Conservation (phyloP, 2,797 vertebrate species). For the Apodemus agrarius region DNA sequence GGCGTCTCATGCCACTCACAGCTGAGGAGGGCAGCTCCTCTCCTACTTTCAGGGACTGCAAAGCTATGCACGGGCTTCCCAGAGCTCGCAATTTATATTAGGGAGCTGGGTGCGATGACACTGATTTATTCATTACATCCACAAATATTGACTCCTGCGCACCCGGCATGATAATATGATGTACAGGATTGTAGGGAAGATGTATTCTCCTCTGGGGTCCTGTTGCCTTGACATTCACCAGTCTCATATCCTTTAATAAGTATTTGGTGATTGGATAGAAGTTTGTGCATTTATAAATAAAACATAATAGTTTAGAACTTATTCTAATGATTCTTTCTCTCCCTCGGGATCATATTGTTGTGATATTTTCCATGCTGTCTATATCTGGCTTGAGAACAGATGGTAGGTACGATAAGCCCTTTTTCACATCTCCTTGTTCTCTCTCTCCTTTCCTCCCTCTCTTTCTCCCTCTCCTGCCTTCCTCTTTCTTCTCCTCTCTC, state of each 20-base stretch:
- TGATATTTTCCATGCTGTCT: background rate
- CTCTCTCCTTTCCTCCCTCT: background rate
- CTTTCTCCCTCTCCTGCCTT: rapidly evolving
- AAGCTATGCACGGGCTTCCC: background rate
- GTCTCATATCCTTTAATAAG: background rate
- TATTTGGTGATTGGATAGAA: background rate
- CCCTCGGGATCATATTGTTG: background rate
- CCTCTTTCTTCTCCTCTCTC: background rate
- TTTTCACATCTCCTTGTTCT: background rate
- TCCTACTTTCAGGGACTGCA: rapidly evolving
- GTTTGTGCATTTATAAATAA: background rate
- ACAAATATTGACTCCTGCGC: background rate
- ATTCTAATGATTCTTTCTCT: background rate
- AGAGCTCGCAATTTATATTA: background rate
- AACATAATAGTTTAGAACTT: background rate
- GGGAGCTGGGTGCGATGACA: background rate
- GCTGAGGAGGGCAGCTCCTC: rapidly evolving
- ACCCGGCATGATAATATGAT: background rate
- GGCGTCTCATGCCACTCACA: background rate
- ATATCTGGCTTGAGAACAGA: background rate
- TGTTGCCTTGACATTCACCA: background rate
- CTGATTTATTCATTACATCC: background rate
- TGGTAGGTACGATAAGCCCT: background rate
- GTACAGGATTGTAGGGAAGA: background rate
- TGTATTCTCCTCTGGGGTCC: rapidly evolving